These are phyloP conservation scores for Tachycineta bicolor DNA, from an alignment of 2,113 vertebrate genomes.

Conservation along the genomic window DNA sequence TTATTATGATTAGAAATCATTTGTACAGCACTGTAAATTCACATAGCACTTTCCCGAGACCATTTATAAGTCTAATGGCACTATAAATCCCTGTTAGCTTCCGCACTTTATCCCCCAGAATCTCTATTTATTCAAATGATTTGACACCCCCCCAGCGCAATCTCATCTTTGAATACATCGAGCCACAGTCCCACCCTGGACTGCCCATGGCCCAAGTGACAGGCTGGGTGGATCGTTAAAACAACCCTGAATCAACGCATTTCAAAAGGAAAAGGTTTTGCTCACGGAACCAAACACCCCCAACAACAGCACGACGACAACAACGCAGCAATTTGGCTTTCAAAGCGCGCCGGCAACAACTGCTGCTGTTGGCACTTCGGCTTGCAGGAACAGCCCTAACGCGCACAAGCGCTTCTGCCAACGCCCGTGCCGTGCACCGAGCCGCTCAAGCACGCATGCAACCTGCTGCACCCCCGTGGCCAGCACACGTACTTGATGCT, in stretches of 20 bases:
- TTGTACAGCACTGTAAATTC: slow-evolving; percentile 71
- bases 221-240: background rate
- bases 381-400: background rate
- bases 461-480: background rate
- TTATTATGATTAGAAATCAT: slow-evolving; percentile 74
- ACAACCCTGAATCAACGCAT: background rate
- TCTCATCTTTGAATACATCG: background rate
- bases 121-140: slow-evolving; percentile 46
- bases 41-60: slow-evolving; percentile 63
- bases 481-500: slow-evolving; percentile 84
- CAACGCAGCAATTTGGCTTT: slow-evolving; percentile 18
- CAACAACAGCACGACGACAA: background rate
- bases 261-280: background rate
- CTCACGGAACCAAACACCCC: background rate
- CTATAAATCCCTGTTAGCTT: slow-evolving; percentile 68
- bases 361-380: background rate
- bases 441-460: background rate
- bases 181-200: background rate
- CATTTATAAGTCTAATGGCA: slow-evolving; percentile 70
- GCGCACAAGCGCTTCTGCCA: background rate
- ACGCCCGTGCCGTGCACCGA: background rate
- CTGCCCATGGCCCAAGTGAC: background rate
- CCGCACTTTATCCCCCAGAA: slow-evolving; percentile 52
- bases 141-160: background rate
- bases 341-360: background rate